Base-by-base conservation (phyloP, 2,113 vertebrate species). In the Jaculus jaculus region DNA sequence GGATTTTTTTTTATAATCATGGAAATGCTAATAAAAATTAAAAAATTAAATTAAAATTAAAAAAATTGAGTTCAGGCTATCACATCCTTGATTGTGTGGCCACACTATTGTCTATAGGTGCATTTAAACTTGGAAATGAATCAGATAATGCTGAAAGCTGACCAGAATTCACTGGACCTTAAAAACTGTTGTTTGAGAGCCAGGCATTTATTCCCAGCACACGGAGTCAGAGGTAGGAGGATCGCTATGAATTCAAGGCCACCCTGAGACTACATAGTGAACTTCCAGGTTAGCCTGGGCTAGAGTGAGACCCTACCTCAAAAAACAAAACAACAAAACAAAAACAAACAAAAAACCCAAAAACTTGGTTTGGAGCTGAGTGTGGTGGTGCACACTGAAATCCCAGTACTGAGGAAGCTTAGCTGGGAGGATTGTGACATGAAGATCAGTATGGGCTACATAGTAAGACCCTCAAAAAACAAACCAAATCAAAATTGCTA, bases 81-180 rank as follows among this genome's bases (percentile, higher is more conserved):
- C 47, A 85, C 65, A 51, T 80, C 51, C 75, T 6, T 69, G 74
- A 72, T 34, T 54, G n/a, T 88, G 80, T 73, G 51, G 65, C 71
- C 65, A 90, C 80, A 37, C 65, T 89, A 16, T 69, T 94, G 71
- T 66, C n/a, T 93, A 32, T 39, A 58, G 30, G 65, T 77, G 42
- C 84, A 93, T 92, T 93, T 96, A 77, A 95, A 78, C 65, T 84
- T 72, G 42, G 42, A 88, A 72, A 68, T 80, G 8, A 83, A 51
- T 92, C 73, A 87, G 63, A 92, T 85, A 88, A 78, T 80, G 61
- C 92, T 93, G 32, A 89, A 68, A 86, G 80, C 28, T 94, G 42
- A 58, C 30, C 58, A 88, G 37, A 73, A 69, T 47, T 77, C 58
- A 75, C n/a, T n/a, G 75, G 80, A n/a, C 54, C 69, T 90, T 96